Conservation (phyloP, 2,888 invertebrate genomes). For the Pteria penguin region DNA sequence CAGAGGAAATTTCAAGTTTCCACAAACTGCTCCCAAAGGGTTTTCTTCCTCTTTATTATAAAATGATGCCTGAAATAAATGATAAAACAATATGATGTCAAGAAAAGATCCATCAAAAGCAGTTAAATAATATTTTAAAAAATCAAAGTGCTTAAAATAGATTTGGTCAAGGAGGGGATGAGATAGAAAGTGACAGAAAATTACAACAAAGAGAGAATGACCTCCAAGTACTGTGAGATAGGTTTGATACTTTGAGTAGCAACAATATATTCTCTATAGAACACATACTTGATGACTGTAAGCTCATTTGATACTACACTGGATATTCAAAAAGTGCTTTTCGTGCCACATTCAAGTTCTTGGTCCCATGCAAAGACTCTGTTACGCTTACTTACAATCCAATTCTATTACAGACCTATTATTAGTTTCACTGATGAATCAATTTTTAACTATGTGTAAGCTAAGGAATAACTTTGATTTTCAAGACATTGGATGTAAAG, state of each 20-base stretch:
- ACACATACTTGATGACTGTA: background rate
- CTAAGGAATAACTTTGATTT: slow-evolving; percentile 35
- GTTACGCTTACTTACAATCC: too few species aligned
- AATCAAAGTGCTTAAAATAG: too few species aligned
- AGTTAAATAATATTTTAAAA: too few species aligned
- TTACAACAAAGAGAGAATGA: background rate
- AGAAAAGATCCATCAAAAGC: too few species aligned
- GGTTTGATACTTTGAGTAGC: background rate
- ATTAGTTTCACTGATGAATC: background rate
- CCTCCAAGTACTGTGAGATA: background rate
- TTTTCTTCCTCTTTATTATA: background rate
- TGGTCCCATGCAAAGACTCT: background rate
- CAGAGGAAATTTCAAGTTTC: background rate
- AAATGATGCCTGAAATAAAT: background rate
- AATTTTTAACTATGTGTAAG: slow-evolving; percentile 28
- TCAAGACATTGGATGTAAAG: slow-evolving; percentile 20
- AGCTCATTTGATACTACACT: background rate
- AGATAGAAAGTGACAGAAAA: background rate
- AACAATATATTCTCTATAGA: background rate
- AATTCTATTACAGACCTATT: too few species aligned
- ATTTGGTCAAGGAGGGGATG: too few species aligned
- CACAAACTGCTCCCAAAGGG: background rate
- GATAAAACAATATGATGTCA: background rate
- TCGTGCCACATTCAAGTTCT: background rate
- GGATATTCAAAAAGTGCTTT: background rate